Percentiles rank a stretch among this genome's conserved stretches.
phyloP scores from a whole-genome alignment of 1,140 invertebrate species.

The Megalopta genalis region DNA sequence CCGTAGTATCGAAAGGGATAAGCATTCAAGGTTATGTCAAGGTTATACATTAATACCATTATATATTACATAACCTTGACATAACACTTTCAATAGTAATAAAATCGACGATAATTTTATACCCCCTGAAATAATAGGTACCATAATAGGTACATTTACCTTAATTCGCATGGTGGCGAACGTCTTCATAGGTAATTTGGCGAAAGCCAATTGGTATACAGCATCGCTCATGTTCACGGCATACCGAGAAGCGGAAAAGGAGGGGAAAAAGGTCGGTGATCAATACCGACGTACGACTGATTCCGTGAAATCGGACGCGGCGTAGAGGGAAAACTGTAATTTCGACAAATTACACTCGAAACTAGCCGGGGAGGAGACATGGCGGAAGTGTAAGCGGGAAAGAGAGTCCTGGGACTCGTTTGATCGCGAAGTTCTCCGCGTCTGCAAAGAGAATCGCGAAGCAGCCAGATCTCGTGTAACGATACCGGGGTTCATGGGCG shows the following conservation, averaged over 20 bases:
- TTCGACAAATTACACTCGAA: slow-evolving; percentile 41
- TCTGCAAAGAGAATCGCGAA: slow-evolving; percentile 60
- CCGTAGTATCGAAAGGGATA: too few relatives aligned
- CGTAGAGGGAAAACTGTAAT: slow-evolving; percentile 31
- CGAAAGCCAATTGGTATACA: background rate
- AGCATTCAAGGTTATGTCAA: too few relatives aligned
- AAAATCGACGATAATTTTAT: too few relatives aligned
- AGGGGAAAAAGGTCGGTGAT: background rate
- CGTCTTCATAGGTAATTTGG: background rate
- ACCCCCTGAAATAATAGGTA: too few relatives aligned
- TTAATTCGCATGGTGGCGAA: too few relatives aligned
- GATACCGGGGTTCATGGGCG: slow-evolving; percentile 4
- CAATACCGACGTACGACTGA: slow-evolving; percentile 20
- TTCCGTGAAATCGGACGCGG: slow-evolving; percentile 27
- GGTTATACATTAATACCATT: too few relatives aligned
- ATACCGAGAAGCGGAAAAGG: too few relatives aligned
- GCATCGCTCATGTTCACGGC: background rate
- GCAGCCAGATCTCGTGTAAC: slow-evolving; percentile 33
- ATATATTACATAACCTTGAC: too few relatives aligned
- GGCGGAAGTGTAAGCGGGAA: too few relatives aligned
- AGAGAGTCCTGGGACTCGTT: slow-evolving; percentile 43
- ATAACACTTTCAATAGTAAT: too few relatives aligned
- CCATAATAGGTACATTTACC: too few relatives aligned
- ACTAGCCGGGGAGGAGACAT: background rate
- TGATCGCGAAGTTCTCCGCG: slow-evolving; percentile 52